Conservation (phyloP, 92 coral and sea anemone genomes). For the Siderastrea radians region DNA sequence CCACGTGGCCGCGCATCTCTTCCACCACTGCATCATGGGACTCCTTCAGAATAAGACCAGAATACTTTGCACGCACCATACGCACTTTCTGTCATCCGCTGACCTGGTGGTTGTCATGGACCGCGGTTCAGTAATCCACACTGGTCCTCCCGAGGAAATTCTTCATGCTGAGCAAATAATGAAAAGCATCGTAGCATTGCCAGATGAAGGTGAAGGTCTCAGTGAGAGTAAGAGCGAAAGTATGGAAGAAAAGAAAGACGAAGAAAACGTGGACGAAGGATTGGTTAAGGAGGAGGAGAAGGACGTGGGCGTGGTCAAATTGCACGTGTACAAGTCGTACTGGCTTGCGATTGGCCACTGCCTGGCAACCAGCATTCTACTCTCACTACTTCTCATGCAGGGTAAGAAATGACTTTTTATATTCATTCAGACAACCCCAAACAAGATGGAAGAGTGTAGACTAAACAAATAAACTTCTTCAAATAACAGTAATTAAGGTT, state of each 20-base stretch:
- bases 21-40: constrained; percentile 97
- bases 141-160: constrained; percentile 85
- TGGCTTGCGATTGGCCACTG: constrained; percentile 97
- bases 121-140: constrained; percentile 73
- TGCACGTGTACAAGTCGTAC: constrained; percentile 96
- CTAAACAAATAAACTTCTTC: too few relatives aligned
- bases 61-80: constrained; percentile 99
- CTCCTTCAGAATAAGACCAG: constrained; percentile 90
- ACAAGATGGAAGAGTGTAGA: too few relatives aligned
- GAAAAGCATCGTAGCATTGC: constrained; percentile 52
- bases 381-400: constrained; percentile 94
- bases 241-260: constrained; percentile 38
- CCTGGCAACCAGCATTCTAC: constrained; percentile 89
- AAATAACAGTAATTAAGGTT: too few relatives aligned
- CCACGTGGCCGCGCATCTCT: constrained; percentile 97
- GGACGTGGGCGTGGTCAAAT: constrained; percentile 97
- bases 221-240: constrained; percentile 30
- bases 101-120: constrained; percentile 92
- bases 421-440: neutral
- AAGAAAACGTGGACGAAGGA: constrained; percentile 64
- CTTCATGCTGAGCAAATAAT: constrained; percentile 68
- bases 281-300: constrained; percentile 93
- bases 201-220: constrained; percentile 29
- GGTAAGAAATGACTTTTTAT: constrained; percentile 52
- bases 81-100: constrained; percentile 87